These are phyloP conservation scores for Aegypius monachus DNA, from an alignment of 2,113 vertebrate genomes.

Conservation along the genomic window DNA sequence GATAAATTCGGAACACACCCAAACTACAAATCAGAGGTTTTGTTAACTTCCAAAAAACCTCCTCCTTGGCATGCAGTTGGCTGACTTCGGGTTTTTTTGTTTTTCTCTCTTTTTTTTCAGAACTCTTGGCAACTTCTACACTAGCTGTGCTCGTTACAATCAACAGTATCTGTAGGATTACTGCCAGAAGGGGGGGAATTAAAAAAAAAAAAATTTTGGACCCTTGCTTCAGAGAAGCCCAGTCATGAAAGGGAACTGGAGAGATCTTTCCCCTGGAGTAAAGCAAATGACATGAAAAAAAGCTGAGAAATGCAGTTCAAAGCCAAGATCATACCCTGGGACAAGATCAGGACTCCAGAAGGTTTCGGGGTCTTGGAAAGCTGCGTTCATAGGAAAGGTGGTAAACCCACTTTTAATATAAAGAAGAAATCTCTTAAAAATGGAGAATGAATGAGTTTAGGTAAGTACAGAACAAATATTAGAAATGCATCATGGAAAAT, in stretches of 20 bases:
- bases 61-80: not conserved
- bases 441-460: not conserved
- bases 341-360: not conserved
- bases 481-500: not conserved
- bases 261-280: not conserved
- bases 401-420: not conserved
- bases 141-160: not conserved
- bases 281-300: not conserved
- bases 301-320: not conserved
- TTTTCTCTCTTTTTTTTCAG: not conserved
- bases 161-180: not conserved
- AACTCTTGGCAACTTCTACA: not conserved
- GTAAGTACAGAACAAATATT: not conserved
- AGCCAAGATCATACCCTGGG: not conserved
- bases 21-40: not conserved
- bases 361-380: not conserved
- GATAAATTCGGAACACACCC: not conserved
- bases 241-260: not conserved
- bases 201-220: not conserved
- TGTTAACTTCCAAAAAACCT: not conserved
- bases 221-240: not conserved
- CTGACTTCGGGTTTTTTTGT: not conserved
- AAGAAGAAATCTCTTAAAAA: not conserved
- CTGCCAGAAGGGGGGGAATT: not conserved
- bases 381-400: not conserved